Evolutionary conservation across 2,797 vertebrate species (phyloP), one percentile per base, ranked within the genome.

Genomic region (Lepilemur septentrionalis): DNA sequence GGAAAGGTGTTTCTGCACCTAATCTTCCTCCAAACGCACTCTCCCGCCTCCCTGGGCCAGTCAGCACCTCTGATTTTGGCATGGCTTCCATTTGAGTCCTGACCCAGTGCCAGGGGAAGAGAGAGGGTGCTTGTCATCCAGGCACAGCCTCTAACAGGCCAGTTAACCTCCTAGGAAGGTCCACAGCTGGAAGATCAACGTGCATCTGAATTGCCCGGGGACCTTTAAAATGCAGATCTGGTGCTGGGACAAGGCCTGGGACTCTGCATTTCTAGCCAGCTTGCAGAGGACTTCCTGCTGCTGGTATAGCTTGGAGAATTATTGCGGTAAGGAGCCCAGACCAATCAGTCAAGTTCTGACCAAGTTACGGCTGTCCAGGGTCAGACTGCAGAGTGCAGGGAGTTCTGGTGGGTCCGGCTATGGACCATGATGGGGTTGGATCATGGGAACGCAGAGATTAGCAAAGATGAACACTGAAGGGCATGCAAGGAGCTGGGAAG

Each of bases 1-100:
- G 32, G 35, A 32, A 88, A 93, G 10, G 35, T 23, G 4, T 65
- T 35, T 88, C 17, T 32, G 7, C 9, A 10, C 3, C 0, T 18
- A 14, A 22, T 23, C 41, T 75, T 25, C 35, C 25, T 65, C 22
- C 0, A 5, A 11, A 46, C 0, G 0, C 3, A 11, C 4, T n/a
- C 22, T 46, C 50, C 48, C 8, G 3, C 13, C 30, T 46, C 15
- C 1, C 93, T 17, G 22, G 55, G 23, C 38, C 18, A 28, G 30
- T 20, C 22, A 82, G 46, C 4, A 4, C 38, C 20, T 55, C 50
- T 25, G 38, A 50, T 86, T 82, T 79, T 23, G 65, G 17, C 10
- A 2, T 46, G 32, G 15, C 48, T 91, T 80, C 82, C 5, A 20
- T 32, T 5, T 38, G n/a, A 69, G 72, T 46, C 28, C 35, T 38